Conservation (phyloP, 2,797 vertebrate genomes). For the Onychomys leucogaster region DNA sequence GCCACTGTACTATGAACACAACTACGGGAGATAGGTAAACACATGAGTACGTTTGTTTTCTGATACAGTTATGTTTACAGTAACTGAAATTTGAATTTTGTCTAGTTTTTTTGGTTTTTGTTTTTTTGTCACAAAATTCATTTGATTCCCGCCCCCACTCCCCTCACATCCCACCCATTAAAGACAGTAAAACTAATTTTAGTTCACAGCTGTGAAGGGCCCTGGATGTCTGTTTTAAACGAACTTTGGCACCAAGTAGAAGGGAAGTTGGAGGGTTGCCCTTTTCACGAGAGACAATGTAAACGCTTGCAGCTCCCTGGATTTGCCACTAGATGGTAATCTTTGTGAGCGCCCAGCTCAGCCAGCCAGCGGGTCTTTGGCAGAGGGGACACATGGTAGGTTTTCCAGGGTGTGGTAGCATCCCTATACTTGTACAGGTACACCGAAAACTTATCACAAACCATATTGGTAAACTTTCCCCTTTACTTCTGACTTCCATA, state of each 20-base stretch:
- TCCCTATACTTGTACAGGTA: neutral
- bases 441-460: neutral
- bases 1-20: neutral
- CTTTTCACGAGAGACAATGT: neutral
- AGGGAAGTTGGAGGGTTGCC: neutral
- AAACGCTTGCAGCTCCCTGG: neutral
- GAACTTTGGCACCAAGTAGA: neutral
- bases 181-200: neutral
- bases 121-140: neutral
- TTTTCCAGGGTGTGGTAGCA: neutral
- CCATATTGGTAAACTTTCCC: neutral
- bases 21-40: neutral
- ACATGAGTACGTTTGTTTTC: neutral
- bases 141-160: neutral
- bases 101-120: neutral
- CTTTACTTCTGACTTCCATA: neutral
- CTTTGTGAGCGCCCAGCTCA: neutral
- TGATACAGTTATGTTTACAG: conserved; percentile 18
- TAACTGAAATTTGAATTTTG: conserved; percentile 8
- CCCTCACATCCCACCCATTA: neutral
- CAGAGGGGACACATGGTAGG: neutral
- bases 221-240: neutral
- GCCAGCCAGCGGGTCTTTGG: neutral
- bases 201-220: neutral
- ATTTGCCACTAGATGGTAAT: conserved; percentile 63